A percentile compares a stretch with the other conserved stretches of the same genome.
Conservation (phyloP, 2,888 invertebrate species). For the Parnassius orleans region DNA sequence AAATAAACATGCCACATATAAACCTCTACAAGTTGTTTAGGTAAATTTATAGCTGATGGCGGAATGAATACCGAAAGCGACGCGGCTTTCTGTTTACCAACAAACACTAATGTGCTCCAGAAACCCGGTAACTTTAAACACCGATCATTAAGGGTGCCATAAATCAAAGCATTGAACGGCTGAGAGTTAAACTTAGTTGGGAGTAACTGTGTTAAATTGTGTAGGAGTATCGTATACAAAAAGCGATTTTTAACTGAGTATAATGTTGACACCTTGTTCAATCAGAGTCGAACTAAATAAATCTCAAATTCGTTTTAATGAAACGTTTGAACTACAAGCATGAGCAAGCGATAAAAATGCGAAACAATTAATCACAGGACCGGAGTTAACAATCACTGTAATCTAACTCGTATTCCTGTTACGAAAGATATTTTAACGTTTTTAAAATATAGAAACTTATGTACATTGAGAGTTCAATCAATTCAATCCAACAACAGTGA, state of each 20-base stretch:
- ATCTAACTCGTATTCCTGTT: no score
- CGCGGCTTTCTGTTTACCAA: slow-evolving; percentile 26
- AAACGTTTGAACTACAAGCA: no score
- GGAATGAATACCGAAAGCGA: slow-evolving; percentile 12
- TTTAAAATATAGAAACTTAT: no score
- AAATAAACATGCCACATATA: slow-evolving; percentile 3
- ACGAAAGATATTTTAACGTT: no score
- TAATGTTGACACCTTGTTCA: slow-evolving; percentile 2
- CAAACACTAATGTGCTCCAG: slow-evolving; percentile 25
- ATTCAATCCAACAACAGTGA: no score
- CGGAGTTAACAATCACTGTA: no score
- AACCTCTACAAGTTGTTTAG: neutral
- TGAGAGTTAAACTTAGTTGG: slow-evolving; percentile 10
- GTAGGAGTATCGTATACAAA: slow-evolving; percentile 16
- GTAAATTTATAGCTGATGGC: slow-evolving; percentile 3
- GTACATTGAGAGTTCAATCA: no score
- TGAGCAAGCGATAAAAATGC: no score
- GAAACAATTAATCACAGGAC: no score
- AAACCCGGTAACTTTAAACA: slow-evolving; percentile 20
- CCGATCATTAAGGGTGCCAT: slow-evolving; percentile 25
- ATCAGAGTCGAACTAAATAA: no score
- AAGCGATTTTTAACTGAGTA: neutral
- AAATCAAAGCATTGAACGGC: slow-evolving; percentile 26
- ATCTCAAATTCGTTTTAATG: no score
- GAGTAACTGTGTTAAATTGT: slow-evolving; percentile 18